phyloP scores from a whole-genome alignment of 1,140 invertebrate genomes.

The Triops longicaudatus region DNA sequence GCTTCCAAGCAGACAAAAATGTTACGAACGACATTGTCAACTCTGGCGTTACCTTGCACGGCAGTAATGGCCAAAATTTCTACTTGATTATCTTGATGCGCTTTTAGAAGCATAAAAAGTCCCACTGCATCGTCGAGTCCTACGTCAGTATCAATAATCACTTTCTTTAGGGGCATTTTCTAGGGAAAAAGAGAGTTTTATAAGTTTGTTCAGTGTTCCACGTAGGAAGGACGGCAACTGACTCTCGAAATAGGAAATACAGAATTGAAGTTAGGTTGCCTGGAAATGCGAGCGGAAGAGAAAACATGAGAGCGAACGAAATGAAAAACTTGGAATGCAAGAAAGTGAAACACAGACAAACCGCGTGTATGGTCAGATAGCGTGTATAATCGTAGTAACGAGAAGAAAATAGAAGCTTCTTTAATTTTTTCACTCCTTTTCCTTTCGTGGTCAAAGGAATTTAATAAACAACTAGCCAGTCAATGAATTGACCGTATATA shows the following conservation, averaged over 20 bases:
- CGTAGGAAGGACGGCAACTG: constrained; percentile 30
- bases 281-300: no score
- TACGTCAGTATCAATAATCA: constrained; percentile 37
- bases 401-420: no score
- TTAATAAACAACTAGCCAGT: no score
- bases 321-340: no score
- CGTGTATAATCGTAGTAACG: no score
- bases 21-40: constrained; percentile 36
- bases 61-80: constrained; percentile 54
- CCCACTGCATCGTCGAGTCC: constrained; percentile 37
- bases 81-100: constrained; percentile 38
- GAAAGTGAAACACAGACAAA: no score
- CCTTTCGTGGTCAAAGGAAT: constrained; percentile 35
- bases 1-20: constrained; percentile 30
- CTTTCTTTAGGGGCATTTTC: background rate
- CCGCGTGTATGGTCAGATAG: no score
- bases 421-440: constrained; percentile 42
- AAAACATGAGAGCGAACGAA: no score
- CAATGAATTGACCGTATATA: no score
- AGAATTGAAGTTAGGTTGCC: constrained; percentile 49
- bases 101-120: constrained; percentile 33
- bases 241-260: constrained; percentile 41
- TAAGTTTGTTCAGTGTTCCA: constrained; percentile 37
- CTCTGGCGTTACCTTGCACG: constrained; percentile 51
- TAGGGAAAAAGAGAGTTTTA: no score